These are phyloP conservation scores for Drosophila watanabei DNA, from an alignment of 1,140 invertebrate genomes.

Conservation along the genomic window DNA sequence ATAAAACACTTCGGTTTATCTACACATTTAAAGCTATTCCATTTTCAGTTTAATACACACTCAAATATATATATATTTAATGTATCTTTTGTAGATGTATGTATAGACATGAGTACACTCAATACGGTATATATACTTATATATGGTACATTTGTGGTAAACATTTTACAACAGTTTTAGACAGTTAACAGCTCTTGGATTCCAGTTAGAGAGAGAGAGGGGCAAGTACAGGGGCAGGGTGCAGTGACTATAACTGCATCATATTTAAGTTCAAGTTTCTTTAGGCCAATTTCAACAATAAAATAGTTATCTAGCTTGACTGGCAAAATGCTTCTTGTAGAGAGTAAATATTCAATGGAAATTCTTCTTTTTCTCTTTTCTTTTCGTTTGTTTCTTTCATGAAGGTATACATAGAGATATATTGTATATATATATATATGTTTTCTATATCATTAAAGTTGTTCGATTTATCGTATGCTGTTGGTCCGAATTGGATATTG, in stretches of 20 bases:
- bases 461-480: slow-evolving; percentile 52
- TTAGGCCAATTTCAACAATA: slow-evolving; percentile 70
- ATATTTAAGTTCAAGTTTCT: slow-evolving; percentile 23
- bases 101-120: slow-evolving; percentile 61
- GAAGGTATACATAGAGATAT: slow-evolving; percentile 50
- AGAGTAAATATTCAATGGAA: slow-evolving; percentile 63
- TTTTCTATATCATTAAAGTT: slow-evolving; percentile 21
- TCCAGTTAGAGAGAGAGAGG: slow-evolving; percentile 33
- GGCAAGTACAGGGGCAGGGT: slow-evolving; percentile 12
- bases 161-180: slow-evolving; percentile 76
- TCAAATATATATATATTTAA: slow-evolving; percentile 59
- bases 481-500: slow-evolving; percentile 78
- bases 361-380: slow-evolving; percentile 43
- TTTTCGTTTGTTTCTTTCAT: slow-evolving; percentile 4
- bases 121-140: slow-evolving; percentile 44
- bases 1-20: slow-evolving; percentile 39
- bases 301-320: slow-evolving; percentile 58
- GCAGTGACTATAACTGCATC: slow-evolving; percentile 28
- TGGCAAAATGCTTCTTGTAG: slow-evolving; percentile 50
- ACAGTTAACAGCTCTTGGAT: slow-evolving; percentile 61
- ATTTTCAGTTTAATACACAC: slow-evolving; percentile 66
- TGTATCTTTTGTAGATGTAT: slow-evolving; percentile 57
- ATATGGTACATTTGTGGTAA: slow-evolving; percentile 58
- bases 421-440: slow-evolving; percentile 27
- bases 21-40: slow-evolving; percentile 80